phyloP scores from a whole-genome alignment of 2,113 vertebrate genomes.

The Kobus ellipsiprymnus region DNA sequence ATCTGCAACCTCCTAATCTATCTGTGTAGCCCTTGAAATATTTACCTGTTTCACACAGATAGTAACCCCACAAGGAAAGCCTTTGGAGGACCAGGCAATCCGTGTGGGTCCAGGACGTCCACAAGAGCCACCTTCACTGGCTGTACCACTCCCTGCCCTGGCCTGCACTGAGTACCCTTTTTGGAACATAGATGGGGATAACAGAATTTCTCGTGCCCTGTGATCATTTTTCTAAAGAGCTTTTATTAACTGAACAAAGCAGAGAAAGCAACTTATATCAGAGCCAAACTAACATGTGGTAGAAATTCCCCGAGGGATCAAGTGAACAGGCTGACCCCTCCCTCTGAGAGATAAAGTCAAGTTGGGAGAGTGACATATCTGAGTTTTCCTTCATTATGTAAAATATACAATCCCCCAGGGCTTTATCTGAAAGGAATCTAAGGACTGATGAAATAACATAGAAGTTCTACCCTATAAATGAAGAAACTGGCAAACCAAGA shows the following conservation, averaged over 20 bases:
- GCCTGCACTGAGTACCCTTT: background rate
- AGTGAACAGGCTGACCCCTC: background rate
- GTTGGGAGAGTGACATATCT: background rate
- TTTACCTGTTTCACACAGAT: background rate
- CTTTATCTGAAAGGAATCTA: background rate
- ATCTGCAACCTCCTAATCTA: background rate
- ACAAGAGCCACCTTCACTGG: background rate
- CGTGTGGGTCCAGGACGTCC: background rate
- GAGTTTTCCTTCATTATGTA: background rate
- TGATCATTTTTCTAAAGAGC: background rate
- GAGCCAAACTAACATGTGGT: background rate
- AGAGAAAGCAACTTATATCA: background rate
- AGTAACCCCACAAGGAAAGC: background rate
- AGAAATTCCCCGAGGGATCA: background rate
- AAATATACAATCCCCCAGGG: background rate
- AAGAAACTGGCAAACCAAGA: background rate
- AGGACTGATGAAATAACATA: background rate
- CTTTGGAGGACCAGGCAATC: background rate
- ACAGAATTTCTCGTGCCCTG: background rate
- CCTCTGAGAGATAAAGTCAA: background rate
- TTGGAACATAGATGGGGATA: background rate
- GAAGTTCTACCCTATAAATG: background rate
- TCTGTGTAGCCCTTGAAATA: background rate
- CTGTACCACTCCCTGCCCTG: background rate
- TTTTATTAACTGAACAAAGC: background rate